A percentile compares a stretch with the other conserved stretches of the same genome.
Evolutionary conservation across 1,140 invertebrate species (phyloP).

Genomic region (Laupala kohalensis): DNA sequence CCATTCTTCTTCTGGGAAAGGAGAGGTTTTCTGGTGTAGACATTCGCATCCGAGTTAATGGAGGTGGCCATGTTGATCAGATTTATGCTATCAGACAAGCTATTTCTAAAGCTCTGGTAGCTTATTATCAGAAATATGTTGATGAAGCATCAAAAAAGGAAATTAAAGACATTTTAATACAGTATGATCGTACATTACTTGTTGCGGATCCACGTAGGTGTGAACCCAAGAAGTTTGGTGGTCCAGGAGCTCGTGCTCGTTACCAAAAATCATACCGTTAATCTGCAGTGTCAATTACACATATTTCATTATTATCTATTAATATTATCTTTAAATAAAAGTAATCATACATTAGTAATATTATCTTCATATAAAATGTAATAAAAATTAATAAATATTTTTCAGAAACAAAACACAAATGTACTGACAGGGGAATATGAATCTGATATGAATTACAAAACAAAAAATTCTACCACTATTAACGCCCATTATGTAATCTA

Average conservation of each 20-base stretch:
- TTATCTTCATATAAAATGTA: too few relatives aligned
- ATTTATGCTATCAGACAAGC: slow-evolving; percentile 98
- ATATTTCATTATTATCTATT: too few relatives aligned
- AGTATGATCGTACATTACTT: slow-evolving; percentile 93
- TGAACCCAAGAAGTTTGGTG: slow-evolving; percentile 99
- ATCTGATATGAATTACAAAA: too few relatives aligned
- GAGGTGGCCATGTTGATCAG: slow-evolving; percentile 97
- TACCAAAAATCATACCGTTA: slow-evolving; percentile 98
- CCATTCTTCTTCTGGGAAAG: slow-evolving; percentile 91
- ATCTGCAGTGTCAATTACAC: slow-evolving; percentile 22
- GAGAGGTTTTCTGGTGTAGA: slow-evolving; percentile 91
- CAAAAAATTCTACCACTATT: too few relatives aligned
- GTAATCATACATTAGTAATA: too few relatives aligned
- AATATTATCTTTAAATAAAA: too few relatives aligned
- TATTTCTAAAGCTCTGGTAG: slow-evolving; percentile 92
- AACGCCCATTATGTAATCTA: too few relatives aligned
- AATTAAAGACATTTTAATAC: slow-evolving; percentile 94
- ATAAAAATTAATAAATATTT: too few relatives aligned
- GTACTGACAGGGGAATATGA: too few relatives aligned
- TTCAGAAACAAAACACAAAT: too few relatives aligned
- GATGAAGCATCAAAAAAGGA: slow-evolving; percentile 99
- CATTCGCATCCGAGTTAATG: slow-evolving; percentile 92
- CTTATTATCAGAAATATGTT: slow-evolving; percentile 99
- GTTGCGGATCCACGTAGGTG: slow-evolving; percentile 97
- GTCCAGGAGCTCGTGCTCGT: slow-evolving; percentile 95